Percentiles rank a stretch among this genome's conserved stretches.
Evolutionary conservation across 2,888 invertebrate species (phyloP).

Genomic region (Sarcophaga caerulescens): DNA sequence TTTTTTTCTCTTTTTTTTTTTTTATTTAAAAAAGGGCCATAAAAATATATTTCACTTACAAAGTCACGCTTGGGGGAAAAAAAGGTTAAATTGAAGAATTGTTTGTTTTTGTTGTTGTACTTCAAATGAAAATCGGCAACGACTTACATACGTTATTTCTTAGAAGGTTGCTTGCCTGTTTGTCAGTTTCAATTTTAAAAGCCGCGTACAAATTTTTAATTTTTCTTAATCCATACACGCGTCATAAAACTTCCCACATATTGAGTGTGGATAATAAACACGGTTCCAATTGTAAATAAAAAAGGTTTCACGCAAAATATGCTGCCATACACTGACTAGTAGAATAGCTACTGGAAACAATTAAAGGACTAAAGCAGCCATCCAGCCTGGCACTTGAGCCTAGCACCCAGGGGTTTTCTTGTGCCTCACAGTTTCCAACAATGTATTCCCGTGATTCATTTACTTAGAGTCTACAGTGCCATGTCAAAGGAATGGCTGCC

Average conservation of each 20-base stretch:
- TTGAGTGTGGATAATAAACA: constrained; percentile 16
- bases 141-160: not conserved
- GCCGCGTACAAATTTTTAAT: constrained; percentile 23
- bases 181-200: not conserved
- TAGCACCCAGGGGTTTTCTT: too few species aligned
- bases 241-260: constrained; percentile 63
- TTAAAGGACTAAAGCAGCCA: too few species aligned
- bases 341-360: too few species aligned
- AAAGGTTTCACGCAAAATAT: not conserved
- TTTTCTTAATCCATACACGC: constrained; percentile 25
- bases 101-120: not conserved
- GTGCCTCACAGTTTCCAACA: too few species aligned
- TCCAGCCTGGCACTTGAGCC: too few species aligned
- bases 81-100: constrained; percentile 26
- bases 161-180: constrained; percentile 22
- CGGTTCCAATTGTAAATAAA: not conserved
- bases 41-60: constrained; percentile 29
- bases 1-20: constrained; percentile 10
- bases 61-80: constrained; percentile 11
- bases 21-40: constrained; percentile 22
- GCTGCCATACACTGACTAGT: too few species aligned
- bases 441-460: too few species aligned
- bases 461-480: too few species aligned
- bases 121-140: constrained; percentile 18
- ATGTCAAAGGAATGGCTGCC: too few species aligned